Base-by-base conservation (phyloP, 2,888 invertebrate genomes). In the Caenorhabditis parvicauda region DNA sequence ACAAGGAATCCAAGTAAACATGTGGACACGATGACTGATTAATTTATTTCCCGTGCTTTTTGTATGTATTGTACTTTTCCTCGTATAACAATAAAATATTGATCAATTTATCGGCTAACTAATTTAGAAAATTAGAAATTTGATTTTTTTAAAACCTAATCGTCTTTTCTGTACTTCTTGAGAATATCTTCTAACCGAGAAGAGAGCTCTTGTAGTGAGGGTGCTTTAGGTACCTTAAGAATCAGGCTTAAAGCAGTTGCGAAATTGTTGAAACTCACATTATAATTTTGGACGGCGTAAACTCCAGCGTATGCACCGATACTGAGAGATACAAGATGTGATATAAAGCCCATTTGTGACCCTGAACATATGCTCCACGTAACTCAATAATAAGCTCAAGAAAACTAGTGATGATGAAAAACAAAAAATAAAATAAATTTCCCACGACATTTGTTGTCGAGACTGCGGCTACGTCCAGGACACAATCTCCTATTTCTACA, bases 291-390 rank as follows among this genome's bases (percentile, higher is more conserved):
- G 29, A 63, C 72, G 12, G 52, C 59, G 45, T 61, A 72, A 1
- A 64, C 59, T 25, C 72, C 72, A 9, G 59, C 69, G 41, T 72
- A 72, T 4, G 54, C 47, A 52, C 71, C 71, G 37, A 68, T 45
- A 19, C 59, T 52, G 50, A 68, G 49, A 19, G 71, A 41, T 28
- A 71, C 6, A 9, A 71, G 41, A 35, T 71, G 71, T 9, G 68
- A 62, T 19, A 71, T 54, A 41, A 68, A 39, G 45, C 71, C 71
- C 71, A 71, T 71, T 29, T n/a, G n/a, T n/a, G n/a, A n/a, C n/a
- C n/a, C n/a, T n/a, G n/a, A n/a, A n/a, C n/a, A n/a, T n/a, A n/a
- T n/a, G n/a, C n/a, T n/a, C n/a, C n/a, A n/a, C n/a, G n/a, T n/a
- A n/a, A n/a, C n/a, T n/a, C n/a, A n/a, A n/a, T n/a, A n/a, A n/a